Conservation (phyloP, 2,888 invertebrate species). For the Dendrolimus houi region DNA sequence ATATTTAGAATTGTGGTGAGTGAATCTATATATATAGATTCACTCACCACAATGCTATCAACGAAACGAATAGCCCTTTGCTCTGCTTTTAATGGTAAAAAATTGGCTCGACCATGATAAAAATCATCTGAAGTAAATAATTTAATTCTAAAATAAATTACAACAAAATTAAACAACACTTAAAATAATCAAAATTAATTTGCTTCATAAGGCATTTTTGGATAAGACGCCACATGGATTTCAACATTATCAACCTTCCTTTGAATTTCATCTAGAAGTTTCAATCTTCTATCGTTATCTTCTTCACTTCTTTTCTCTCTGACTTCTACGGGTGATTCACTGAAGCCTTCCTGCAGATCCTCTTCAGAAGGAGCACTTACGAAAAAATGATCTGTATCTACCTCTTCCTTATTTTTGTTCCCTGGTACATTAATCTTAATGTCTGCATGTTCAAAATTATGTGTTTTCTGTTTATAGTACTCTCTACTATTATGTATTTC, state of each 20-base stretch:
- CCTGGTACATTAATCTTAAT: background rate
- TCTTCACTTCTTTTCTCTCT: conserved; percentile 16
- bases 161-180: background rate
- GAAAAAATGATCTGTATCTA: background rate
- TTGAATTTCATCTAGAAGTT: conserved; percentile 30
- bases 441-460: background rate
- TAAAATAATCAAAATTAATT: background rate
- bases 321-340: background rate
- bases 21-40: too few species aligned
- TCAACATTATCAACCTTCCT: conserved; percentile 25
- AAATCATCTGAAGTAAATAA: background rate
- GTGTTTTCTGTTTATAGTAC: conserved; percentile 14
- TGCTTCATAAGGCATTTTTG: background rate
- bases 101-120: background rate
- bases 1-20: too few species aligned
- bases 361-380: background rate
- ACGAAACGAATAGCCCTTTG: too few species aligned
- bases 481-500: conserved; percentile 24
- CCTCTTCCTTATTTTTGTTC: background rate
- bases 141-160: conserved; percentile 7
- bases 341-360: conserved; percentile 6
- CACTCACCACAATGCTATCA: too few species aligned
- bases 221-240: conserved; percentile 8
- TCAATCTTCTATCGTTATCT: conserved; percentile 21
- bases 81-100: too few species aligned